Base-by-base conservation (phyloP, 2,113 vertebrate species). In the Anser brachyrhynchus region DNA sequence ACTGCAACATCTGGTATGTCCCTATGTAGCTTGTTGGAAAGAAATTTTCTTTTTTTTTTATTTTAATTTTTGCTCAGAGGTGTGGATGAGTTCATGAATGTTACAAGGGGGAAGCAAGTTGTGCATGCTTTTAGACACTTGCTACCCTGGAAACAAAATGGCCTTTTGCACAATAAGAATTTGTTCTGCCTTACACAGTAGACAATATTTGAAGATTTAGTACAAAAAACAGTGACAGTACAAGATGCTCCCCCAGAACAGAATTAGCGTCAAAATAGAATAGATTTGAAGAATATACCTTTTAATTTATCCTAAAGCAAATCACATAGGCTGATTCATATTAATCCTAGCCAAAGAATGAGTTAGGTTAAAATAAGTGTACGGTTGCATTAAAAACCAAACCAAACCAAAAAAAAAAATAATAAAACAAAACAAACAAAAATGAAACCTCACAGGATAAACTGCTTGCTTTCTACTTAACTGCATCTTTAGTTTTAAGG, bases 241-340 rank as follows among this genome's bases (percentile, higher is more conserved):
- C 98, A 98, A 99, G 98, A 99, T 99, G 99, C 98, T 99, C 94
- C 98, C 98, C 98, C 98, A 97, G 98, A 98, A 98, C 98, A 99
- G 98, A 99, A 99, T 99, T 99, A 99, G 98, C 98, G 98, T 99
- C 98, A 98, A 98, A 99, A 99, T 96, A 98, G 95, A 99, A 99
- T 99, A 99, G 95, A 97, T 98, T 97, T 98, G 99, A 99, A 98
- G 98, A 98, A 98, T 98, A 98, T 98, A 98, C 81, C 90, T 98
- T 97, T 98, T 96, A 97, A 97, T 98, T 98, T 99, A 98, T 99
- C 97, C 98, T 99, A 99, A 99, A 99, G 99, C 98, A 99, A 99
- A 98, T 98, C 98, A 98, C 97, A 96, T 96, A 97, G 94, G 97
- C 96, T 98, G 98, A 98, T 97, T 99, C 97, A 98, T 98, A 98